Evolutionary conservation across 2,113 vertebrate species (phyloP).

Genomic region (Cyanoramphus novaezelandiae): DNA sequence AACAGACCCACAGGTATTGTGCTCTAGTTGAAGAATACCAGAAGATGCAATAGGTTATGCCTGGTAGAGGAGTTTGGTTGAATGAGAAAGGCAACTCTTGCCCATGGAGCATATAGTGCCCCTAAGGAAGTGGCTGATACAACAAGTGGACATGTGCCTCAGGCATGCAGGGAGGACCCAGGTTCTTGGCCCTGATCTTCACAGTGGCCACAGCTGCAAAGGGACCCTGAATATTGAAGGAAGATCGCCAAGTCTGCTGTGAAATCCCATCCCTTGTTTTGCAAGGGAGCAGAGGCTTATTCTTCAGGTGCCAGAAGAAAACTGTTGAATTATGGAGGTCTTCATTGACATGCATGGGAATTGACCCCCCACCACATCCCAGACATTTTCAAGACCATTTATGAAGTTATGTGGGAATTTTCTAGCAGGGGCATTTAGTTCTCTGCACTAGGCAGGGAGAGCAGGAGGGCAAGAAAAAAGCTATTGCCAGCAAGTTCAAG

Average conservation of each 20-base stretch:
- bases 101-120: background rate
- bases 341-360: background rate
- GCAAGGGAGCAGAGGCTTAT: background rate
- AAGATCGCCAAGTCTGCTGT: background rate
- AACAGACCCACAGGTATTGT: background rate
- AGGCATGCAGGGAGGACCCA: background rate
- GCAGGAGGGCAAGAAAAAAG: background rate
- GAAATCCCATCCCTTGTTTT: background rate
- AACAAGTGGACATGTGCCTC: background rate
- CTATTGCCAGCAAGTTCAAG: background rate
- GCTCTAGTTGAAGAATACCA: background rate
- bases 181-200: background rate
- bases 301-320: background rate
- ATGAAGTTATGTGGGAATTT: background rate
- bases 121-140: background rate
- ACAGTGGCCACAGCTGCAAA: background rate
- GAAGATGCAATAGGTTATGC: background rate
- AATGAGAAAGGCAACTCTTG: background rate
- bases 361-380: background rate
- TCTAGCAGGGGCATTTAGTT: background rate
- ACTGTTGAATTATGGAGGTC: background rate
- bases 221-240: background rate
- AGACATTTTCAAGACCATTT: background rate
- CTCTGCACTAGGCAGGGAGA: background rate
- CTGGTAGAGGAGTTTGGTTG: background rate